These are phyloP conservation scores for Patella vulgata DNA, from an alignment of 1,140 invertebrate species.

Conservation along the genomic window DNA sequence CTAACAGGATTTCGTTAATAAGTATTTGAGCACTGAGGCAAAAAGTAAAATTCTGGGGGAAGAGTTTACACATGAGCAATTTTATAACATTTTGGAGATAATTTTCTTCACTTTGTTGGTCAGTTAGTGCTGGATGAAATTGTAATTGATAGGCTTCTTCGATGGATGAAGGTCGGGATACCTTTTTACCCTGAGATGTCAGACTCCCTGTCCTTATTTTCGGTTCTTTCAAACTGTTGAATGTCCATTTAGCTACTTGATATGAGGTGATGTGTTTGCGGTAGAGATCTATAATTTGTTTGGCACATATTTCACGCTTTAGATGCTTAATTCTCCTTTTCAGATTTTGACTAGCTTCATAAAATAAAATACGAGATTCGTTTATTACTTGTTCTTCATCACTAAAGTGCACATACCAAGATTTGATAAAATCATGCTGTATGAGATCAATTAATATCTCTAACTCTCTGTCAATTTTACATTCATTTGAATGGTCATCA, in stretches of 20 bases:
- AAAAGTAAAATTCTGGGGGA: conserved; percentile 22
- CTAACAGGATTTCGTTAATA: conserved; percentile 42
- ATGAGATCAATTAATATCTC: conserved; percentile 38
- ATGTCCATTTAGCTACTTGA: conserved; percentile 24
- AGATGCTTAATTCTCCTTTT: conserved; percentile 18
- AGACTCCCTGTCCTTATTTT: conserved; percentile 11
- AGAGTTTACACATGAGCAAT: conserved; percentile 27
- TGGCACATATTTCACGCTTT: conserved; percentile 15
- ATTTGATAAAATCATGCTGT: conserved; percentile 40
- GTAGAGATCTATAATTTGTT: conserved; percentile 30
- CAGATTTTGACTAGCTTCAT: conserved; percentile 24
- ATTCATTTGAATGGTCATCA: not conserved
- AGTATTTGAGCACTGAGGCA: conserved; percentile 26
- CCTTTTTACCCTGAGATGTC: not conserved
- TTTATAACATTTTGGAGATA: conserved; percentile 34
- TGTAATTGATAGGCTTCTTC: conserved; percentile 44
- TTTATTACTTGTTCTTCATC: conserved; percentile 29
- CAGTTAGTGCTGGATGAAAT: conserved; percentile 38
- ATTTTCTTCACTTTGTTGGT: conserved; percentile 23
- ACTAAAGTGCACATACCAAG: conserved; percentile 37
- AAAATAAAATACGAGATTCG: conserved; percentile 28
- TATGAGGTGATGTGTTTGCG: conserved; percentile 35
- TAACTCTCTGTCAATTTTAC: conserved; percentile 28
- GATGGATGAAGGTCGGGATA: conserved; percentile 20
- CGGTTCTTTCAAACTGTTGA: conserved; percentile 24